A percentile compares a stretch with the other conserved stretches of the same genome.
phyloP scores from a whole-genome alignment of 2,888 invertebrate genomes.

The Eretmocerus hayati region DNA sequence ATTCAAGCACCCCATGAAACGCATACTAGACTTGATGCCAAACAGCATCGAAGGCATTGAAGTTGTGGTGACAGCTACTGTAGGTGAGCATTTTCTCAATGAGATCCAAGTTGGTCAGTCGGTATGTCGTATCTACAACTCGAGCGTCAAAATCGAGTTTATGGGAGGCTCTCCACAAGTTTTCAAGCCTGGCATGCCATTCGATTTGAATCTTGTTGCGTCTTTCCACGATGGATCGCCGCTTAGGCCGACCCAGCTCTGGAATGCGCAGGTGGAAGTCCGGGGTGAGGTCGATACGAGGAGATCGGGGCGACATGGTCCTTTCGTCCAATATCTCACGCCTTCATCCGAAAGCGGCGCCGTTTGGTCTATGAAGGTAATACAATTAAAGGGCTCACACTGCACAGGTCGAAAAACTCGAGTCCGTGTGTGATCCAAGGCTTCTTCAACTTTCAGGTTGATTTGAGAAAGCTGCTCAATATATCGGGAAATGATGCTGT shows the following conservation, averaged over 20 bases:
- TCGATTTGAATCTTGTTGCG: slow-evolving; percentile 71
- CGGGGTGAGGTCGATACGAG: slow-evolving; percentile 57
- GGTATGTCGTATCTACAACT: slow-evolving; percentile 80
- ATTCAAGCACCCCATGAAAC: slow-evolving; percentile 79
- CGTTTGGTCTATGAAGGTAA: slow-evolving; percentile 66
- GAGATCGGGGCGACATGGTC: slow-evolving; percentile 58
- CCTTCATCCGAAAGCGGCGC: slow-evolving; percentile 60
- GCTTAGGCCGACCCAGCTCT: slow-evolving; percentile 58
- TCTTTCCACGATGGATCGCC: slow-evolving; percentile 88
- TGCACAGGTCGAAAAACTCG: too few species aligned
- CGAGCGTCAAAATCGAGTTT: slow-evolving; percentile 74
- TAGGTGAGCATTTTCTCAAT: slow-evolving; percentile 80
- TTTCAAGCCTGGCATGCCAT: slow-evolving; percentile 92
- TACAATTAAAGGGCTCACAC: too few species aligned
- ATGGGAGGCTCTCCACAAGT: slow-evolving; percentile 87
- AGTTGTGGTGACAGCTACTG: slow-evolving; percentile 74
- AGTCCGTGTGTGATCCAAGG: background rate
- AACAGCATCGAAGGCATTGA: slow-evolving; percentile 66
- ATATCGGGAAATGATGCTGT: slow-evolving; percentile 58
- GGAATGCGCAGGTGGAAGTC: slow-evolving; percentile 62
- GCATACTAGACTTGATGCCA: slow-evolving; percentile 62
- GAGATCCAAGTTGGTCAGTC: slow-evolving; percentile 82
- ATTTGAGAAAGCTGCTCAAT: slow-evolving; percentile 63
- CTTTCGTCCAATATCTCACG: slow-evolving; percentile 56
- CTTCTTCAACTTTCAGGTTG: slow-evolving; percentile 49